These are phyloP conservation scores for Episyrphus balteatus DNA, from an alignment of 1,140 invertebrate genomes.

Conservation along the genomic window DNA sequence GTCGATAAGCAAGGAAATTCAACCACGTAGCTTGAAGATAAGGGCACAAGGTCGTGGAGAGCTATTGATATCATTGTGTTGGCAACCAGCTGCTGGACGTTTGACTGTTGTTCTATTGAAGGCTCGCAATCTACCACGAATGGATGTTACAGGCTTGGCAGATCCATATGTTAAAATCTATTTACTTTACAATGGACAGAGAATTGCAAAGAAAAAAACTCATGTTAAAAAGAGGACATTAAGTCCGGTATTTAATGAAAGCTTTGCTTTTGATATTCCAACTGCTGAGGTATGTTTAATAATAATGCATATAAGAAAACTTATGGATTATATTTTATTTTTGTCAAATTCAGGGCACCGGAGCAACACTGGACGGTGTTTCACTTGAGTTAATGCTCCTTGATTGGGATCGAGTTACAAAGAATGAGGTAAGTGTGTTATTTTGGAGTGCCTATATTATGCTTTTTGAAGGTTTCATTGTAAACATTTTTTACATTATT, in stretches of 20 bases:
- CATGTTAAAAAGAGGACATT: conserved; percentile 96
- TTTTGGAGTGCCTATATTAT: not conserved
- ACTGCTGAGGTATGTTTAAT: conserved; percentile 39
- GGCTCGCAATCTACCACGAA: conserved; percentile 86
- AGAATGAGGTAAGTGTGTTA: conserved; percentile 70
- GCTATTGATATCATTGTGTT: conserved; percentile 82
- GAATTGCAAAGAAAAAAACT: conserved; percentile 98
- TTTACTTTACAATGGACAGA: conserved; percentile 89
- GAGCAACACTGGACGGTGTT: conserved; percentile 77
- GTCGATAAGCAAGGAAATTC: conserved; percentile 69
- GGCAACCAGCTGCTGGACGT: conserved; percentile 82
- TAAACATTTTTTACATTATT: too few relatives aligned
- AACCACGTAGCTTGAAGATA: conserved; percentile 79
- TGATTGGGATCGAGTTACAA: conserved; percentile 95
- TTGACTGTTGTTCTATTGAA: conserved; percentile 86
- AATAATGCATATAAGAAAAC: not conserved
- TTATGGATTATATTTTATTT: not conserved
- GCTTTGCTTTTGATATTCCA: conserved; percentile 80
- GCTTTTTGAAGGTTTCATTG: too few relatives aligned
- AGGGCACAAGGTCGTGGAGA: conserved; percentile 80
- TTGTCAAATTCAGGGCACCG: conserved; percentile 38
- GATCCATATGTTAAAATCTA: conserved; percentile 96
- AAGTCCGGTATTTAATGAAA: conserved; percentile 98
- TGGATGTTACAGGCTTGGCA: conserved; percentile 91
- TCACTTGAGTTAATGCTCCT: conserved; percentile 86